Evolutionary conservation across 2,888 invertebrate species (phyloP).

Genomic region (Laothoe populi): DNA sequence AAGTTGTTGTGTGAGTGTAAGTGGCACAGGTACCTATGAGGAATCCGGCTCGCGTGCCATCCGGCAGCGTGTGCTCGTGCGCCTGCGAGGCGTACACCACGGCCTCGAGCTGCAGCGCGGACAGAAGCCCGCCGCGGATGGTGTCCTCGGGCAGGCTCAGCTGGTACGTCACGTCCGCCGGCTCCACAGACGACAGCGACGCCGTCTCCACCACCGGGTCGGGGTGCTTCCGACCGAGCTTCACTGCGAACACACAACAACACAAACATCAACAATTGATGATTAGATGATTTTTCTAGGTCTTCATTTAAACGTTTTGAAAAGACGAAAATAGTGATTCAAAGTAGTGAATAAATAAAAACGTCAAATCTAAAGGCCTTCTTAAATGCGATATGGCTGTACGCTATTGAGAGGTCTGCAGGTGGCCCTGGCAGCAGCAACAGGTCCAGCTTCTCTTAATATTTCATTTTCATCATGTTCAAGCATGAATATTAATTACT

Average conservation of each 20-base stretch:
- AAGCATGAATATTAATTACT: too few species aligned
- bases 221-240: constrained; percentile 97
- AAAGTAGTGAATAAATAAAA: too few species aligned
- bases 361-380: too few species aligned
- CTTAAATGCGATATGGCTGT: too few species aligned
- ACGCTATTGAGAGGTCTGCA: too few species aligned
- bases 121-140: constrained; percentile 93
- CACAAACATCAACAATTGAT: not conserved
- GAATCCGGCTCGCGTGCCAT: constrained; percentile 96
- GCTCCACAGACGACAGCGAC: constrained; percentile 97
- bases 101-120: constrained; percentile 98
- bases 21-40: constrained; percentile 90
- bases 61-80: constrained; percentile 95
- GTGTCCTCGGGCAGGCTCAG: constrained; percentile 93
- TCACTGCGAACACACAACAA: constrained; percentile 84
- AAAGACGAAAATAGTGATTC: not conserved
- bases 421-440: too few species aligned
- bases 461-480: too few species aligned
- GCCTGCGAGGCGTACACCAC: constrained; percentile 99
- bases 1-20: not conserved
- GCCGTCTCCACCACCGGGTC: constrained; percentile 99
- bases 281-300: not conserved
- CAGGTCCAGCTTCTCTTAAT: too few species aligned
- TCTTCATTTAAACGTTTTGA: too few species aligned
- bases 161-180: constrained; percentile 96